phyloP scores from a whole-genome alignment of 2,113 vertebrate species.

The Microtus pennsylvanicus region DNA sequence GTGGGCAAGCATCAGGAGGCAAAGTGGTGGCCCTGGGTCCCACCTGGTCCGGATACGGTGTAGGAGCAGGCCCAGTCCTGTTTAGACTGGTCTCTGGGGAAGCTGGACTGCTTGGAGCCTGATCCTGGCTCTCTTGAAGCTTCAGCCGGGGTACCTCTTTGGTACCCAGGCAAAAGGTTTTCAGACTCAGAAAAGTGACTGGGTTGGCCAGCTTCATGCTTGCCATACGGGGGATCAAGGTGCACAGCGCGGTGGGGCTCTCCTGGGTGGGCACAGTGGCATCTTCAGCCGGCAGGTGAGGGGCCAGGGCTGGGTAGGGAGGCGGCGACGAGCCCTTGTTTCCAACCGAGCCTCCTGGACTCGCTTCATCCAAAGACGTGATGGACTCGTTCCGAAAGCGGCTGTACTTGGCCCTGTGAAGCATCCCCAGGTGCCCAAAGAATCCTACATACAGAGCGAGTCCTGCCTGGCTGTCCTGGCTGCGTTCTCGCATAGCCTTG shows the following conservation, averaged over 20 bases:
- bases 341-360: constrained; percentile 82
- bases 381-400: constrained; percentile 94
- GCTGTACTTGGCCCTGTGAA: constrained; percentile 96
- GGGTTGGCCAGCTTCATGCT: constrained; percentile 91
- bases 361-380: constrained; percentile 91
- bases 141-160: constrained; percentile 87
- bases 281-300: constrained; percentile 83
- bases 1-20: background rate
- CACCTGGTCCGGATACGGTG: constrained; percentile 71
- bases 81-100: constrained; percentile 79
- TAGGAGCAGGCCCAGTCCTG: constrained; percentile 83
- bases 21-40: constrained; percentile 3
- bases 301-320: constrained; percentile 73
- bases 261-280: constrained; percentile 85
- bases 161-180: constrained; percentile 88
- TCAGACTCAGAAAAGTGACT: constrained; percentile 84
- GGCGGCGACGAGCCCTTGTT: constrained; percentile 86
- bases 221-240: constrained; percentile 92
- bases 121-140: constrained; percentile 83
- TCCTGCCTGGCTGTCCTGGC: constrained; percentile 85
- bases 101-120: constrained; percentile 81
- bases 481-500: constrained; percentile 92
- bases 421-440: constrained; percentile 91
- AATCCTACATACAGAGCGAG: constrained; percentile 88
- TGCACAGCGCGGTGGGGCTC: constrained; percentile 88